phyloP scores from a whole-genome alignment of 64 coral and sea anemone species.

The Stichodactyla helianthus region DNA sequence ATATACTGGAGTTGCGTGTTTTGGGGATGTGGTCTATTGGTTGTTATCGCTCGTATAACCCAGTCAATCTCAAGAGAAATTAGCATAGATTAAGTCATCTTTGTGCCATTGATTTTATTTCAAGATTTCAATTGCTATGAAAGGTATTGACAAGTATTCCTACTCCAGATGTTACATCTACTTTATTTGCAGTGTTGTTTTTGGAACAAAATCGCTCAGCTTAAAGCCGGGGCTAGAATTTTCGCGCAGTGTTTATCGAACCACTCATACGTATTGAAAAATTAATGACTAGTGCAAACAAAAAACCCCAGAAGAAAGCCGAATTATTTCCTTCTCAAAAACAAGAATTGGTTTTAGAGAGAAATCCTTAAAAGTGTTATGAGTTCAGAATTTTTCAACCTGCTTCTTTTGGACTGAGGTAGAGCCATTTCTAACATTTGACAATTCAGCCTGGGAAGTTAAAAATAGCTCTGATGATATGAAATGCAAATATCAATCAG shows the following conservation, averaged over 20 bases:
- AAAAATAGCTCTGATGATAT: slow-evolving; percentile 15
- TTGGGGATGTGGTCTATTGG: slow-evolving; percentile 1
- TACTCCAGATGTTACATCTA: neutral
- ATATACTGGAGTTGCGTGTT: neutral
- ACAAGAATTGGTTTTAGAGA: neutral
- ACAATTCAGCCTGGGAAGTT: neutral
- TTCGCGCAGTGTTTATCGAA: slow-evolving; percentile 10
- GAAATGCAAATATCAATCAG: slow-evolving; percentile 6
- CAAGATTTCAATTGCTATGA: neutral
- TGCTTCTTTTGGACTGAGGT: neutral
- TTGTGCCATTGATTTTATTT: neutral
- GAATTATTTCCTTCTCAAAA: neutral
- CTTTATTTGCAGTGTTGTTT: neutral
- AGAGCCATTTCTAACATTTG: neutral
- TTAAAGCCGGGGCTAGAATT: neutral
- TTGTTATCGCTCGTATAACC: slow-evolving; percentile 13
- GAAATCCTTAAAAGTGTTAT: neutral
- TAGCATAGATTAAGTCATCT: slow-evolving; percentile 10
- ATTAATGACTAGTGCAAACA: slow-evolving; percentile 19
- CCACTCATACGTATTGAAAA: slow-evolving; percentile 9
- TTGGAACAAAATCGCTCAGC: neutral
- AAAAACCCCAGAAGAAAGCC: neutral
- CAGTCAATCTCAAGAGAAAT: slow-evolving; percentile 8
- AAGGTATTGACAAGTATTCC: neutral
- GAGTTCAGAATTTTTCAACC: neutral